Evolutionary conservation across 1,140 invertebrate species (phyloP), one percentile per base, ranked within the genome.

Genomic region (Pararge aegeria): DNA sequence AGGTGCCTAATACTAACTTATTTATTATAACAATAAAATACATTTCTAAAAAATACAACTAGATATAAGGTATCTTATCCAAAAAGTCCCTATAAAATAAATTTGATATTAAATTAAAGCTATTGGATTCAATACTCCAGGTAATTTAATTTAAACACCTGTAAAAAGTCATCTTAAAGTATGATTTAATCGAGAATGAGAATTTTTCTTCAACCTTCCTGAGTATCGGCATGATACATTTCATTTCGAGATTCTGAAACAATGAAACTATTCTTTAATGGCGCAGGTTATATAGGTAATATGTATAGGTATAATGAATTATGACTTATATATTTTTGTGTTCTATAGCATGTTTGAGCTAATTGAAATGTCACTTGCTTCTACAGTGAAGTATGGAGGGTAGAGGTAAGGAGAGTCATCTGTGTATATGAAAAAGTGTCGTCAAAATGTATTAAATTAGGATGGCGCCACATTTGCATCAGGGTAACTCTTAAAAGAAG

Each of bases 61-160:
- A 38, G 3, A 18, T 15, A 16, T 42, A 42, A 42, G 5, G 4
- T 16, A 15, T 16, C 38, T 42, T 7, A 42, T 15, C 5, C 5
- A 42, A 10, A 19, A 55, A 10, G 13, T 38, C 13, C 53, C 27
- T 29, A 44, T 29, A 44, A 38, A 44, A 52, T 46, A 46, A 52
- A 70, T 66, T 69, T 61, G 64, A 69, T 61, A 73, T 65, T 69
- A 42, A 53, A 60, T 69, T 73, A 73, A 73, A 73, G 70, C 70
- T 73, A 73, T 70, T 49, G 20, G 44, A 70, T 66, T 53, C 16
- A 68, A 65, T 60, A 60, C 38, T 51, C 51, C 55, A 55, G 7
- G 21, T 9, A 52, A 2, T 12, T 61, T 48, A 55, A 38, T n/a
- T 27, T 40, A 49, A 49, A 48, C 55, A 61, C 46, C 44, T 55